Percentiles rank a stretch among this genome's conserved stretches.
Evolutionary conservation across 2,797 vertebrate genomes (phyloP).

Genomic region (Mionectes olivaceus): DNA sequence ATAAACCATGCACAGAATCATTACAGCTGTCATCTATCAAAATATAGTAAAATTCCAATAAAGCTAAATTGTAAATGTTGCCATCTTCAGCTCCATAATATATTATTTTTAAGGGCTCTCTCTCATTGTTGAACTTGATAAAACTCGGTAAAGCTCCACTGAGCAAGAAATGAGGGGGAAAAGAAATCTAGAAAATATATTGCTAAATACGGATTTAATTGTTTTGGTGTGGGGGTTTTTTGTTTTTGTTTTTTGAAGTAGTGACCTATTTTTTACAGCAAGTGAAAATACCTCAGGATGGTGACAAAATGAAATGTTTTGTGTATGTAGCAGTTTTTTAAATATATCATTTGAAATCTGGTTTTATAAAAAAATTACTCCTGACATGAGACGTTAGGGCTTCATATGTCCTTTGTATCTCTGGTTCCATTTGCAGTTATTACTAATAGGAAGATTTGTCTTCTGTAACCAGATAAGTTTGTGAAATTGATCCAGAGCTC

Average conservation of each 20-base stretch:
- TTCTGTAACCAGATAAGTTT: background rate
- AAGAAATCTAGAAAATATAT: background rate
- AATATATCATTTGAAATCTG: background rate
- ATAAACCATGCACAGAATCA: conserved; percentile 30
- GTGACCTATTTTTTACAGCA: background rate
- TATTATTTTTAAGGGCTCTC: conserved; percentile 1
- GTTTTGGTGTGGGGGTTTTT: background rate
- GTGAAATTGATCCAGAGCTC: background rate
- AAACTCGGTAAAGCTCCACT: conserved; percentile 9
- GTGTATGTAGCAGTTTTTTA: background rate
- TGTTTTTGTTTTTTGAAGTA: background rate
- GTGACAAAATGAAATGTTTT: background rate
- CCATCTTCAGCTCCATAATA: conserved; percentile 3
- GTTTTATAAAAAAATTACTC: background rate
- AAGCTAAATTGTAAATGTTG: conserved; percentile 31
- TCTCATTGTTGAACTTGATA: conserved; percentile 15
- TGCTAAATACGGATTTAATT: background rate
- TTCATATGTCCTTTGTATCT: background rate
- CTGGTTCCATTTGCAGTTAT: background rate
- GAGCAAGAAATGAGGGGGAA: background rate
- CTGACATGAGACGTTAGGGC: background rate
- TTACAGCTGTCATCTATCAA: conserved; percentile 57
- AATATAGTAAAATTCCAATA: conserved; percentile 46
- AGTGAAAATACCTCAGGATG: background rate
- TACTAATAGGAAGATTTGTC: background rate